phyloP scores from a whole-genome alignment of 2,113 vertebrate genomes.

The Acrocephalus kingi region DNA sequence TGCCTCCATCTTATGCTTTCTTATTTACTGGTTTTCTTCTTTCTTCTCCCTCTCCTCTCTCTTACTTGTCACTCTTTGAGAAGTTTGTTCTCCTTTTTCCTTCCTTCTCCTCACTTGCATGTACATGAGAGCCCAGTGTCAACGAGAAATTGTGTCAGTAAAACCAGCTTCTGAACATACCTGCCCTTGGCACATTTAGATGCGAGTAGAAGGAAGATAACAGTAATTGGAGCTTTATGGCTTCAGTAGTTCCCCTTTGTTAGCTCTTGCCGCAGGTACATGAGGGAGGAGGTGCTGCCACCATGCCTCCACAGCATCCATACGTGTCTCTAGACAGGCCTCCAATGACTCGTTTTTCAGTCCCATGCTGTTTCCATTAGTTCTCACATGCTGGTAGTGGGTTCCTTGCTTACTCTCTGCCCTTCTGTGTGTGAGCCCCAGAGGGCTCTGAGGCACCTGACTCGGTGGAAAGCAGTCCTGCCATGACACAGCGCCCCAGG shows the following conservation, averaged over 20 bases:
- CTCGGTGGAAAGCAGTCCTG: accelerated
- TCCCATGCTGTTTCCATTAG: neutral
- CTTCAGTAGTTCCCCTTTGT: neutral
- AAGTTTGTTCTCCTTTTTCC: neutral
- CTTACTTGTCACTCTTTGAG: neutral
- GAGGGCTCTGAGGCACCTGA: neutral
- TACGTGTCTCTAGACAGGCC: neutral
- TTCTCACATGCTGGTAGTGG: neutral
- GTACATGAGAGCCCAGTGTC: neutral
- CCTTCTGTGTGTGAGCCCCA: neutral
- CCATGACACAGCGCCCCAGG: accelerated
- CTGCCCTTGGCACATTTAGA: neutral
- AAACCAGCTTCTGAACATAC: neutral
- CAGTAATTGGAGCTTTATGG: neutral
- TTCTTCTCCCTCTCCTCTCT: neutral
- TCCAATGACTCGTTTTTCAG: neutral
- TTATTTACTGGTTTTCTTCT: neutral
- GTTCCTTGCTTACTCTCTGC: accelerated
- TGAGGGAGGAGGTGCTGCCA: neutral
- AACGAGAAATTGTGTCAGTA: neutral
- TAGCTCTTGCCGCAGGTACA: accelerated
- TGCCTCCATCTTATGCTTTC: neutral
- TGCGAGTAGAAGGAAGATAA: neutral
- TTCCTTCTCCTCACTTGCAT: neutral
- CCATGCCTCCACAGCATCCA: neutral